A percentile compares a stretch with the other conserved stretches of the same genome.
These are phyloP conservation scores for Orchesellides sinensis DNA, from an alignment of 2,888 invertebrate genomes.

Conservation along the genomic window DNA sequence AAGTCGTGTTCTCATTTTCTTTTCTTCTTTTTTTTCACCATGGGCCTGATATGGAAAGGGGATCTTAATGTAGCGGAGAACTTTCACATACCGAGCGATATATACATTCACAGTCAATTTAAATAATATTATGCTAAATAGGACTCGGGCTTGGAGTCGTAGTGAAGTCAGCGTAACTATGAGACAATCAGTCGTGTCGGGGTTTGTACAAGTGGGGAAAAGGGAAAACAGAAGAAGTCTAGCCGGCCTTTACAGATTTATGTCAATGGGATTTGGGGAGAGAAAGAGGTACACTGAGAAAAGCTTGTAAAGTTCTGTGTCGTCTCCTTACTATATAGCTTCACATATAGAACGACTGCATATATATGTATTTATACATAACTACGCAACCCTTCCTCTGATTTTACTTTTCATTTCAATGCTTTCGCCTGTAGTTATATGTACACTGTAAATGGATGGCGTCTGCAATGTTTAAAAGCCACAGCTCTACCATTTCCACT, in stretches of 20 bases:
- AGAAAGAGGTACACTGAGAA: background rate
- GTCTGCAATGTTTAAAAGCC: background rate
- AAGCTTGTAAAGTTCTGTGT: background rate
- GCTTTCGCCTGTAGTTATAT: background rate
- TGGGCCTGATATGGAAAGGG: background rate
- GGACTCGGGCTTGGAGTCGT: constrained; percentile 11
- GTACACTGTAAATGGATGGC: background rate
- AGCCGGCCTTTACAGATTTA: constrained; percentile 62
- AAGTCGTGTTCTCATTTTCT: constrained; percentile 26
- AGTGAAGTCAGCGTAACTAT: constrained; percentile 42
- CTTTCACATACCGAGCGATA: background rate
- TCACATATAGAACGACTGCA: too few species aligned
- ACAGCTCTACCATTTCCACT: background rate
- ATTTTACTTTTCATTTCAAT: background rate
- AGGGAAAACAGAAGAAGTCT: constrained; percentile 37
- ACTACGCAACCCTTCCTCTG: background rate
- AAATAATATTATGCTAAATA: constrained; percentile 64
- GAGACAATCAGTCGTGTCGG: constrained; percentile 61
- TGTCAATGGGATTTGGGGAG: constrained; percentile 65
- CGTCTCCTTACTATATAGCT: background rate
- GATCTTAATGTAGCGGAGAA: background rate
- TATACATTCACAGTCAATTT: constrained; percentile 44
- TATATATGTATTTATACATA: too few species aligned
- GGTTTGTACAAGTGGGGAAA: constrained; percentile 41
- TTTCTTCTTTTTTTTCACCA: constrained; percentile 5